Conservation (phyloP, 2,888 invertebrate species). For the Uloborus plumipes region DNA sequence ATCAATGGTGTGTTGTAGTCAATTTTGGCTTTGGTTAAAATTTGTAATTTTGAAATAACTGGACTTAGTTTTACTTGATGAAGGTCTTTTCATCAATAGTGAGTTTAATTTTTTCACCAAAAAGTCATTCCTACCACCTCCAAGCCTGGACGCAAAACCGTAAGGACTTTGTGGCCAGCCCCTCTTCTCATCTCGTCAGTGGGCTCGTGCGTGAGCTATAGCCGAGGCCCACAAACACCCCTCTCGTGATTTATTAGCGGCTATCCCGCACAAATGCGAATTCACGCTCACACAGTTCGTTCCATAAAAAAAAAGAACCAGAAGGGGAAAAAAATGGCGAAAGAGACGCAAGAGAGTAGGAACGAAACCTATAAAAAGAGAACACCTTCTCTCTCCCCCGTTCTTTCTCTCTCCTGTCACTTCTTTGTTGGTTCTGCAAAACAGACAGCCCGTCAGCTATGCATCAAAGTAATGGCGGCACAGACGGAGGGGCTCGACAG, state of each 20-base stretch:
- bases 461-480: constrained; percentile 61
- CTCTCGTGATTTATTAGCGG: constrained; percentile 60
- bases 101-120: too few species aligned
- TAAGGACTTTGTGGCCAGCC: constrained; percentile 29
- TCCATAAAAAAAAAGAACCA: constrained; percentile 13
- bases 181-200: constrained; percentile 5
- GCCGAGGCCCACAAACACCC: constrained; percentile 28
- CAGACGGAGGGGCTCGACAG: constrained; percentile 49
- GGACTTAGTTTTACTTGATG: too few species aligned
- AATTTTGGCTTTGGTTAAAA: too few species aligned
- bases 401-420: constrained; percentile 39
- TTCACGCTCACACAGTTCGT: constrained; percentile 53
- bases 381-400: constrained; percentile 24
- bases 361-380: too few species aligned
- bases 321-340: constrained; percentile 25
- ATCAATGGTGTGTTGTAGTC: too few species aligned
- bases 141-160: too few species aligned
- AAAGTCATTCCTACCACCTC: too few species aligned
- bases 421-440: constrained; percentile 52
- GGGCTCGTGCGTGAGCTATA: constrained; percentile 41
- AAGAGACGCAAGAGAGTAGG: too few species aligned
- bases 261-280: constrained; percentile 62
- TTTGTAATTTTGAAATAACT: too few species aligned
- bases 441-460: constrained; percentile 61
- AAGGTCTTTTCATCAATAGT: too few species aligned